phyloP scores from a whole-genome alignment of 2,113 vertebrate species.

The Nestor notabilis region DNA sequence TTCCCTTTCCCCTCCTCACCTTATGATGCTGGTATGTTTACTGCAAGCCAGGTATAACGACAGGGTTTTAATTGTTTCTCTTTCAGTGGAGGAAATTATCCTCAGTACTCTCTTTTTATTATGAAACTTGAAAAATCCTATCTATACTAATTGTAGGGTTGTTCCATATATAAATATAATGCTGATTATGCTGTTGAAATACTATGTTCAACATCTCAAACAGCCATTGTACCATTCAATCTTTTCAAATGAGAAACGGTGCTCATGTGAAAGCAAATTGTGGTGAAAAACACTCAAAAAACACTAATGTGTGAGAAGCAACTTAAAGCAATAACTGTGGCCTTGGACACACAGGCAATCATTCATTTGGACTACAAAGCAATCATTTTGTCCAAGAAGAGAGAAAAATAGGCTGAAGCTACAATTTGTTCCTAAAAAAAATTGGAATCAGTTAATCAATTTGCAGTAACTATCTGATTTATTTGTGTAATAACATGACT shows the following conservation, averaged over 20 bases:
- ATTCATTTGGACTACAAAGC: conserved; percentile 35
- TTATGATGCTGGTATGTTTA: not conserved
- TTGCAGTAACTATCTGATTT: conserved; percentile 75
- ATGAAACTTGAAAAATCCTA: not conserved
- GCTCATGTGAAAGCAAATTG: conserved; percentile 19
- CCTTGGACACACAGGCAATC: conserved; percentile 39
- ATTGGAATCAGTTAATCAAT: conserved; percentile 73
- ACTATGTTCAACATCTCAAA: not conserved
- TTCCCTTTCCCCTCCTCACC: not conserved
- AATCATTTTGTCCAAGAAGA: conserved; percentile 53
- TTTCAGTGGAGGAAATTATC: not conserved
- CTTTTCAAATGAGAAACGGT: not conserved
- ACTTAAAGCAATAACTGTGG: conserved; percentile 42
- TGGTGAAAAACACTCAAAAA: conserved; percentile 24
- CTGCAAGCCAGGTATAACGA: not conserved
- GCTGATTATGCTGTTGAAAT: conserved; percentile 14
- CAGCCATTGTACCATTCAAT: not conserved
- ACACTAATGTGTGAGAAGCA: not conserved
- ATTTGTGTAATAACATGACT: conserved; percentile 73
- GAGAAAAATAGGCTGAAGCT: conserved; percentile 63
- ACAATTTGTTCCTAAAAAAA: conserved; percentile 63
- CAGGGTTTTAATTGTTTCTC: not conserved
- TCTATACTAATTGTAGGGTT: not conserved
- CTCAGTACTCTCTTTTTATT: not conserved
- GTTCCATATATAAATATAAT: not conserved